phyloP scores from a whole-genome alignment of 2,888 invertebrate genomes.

The Punctoribates punctum region DNA sequence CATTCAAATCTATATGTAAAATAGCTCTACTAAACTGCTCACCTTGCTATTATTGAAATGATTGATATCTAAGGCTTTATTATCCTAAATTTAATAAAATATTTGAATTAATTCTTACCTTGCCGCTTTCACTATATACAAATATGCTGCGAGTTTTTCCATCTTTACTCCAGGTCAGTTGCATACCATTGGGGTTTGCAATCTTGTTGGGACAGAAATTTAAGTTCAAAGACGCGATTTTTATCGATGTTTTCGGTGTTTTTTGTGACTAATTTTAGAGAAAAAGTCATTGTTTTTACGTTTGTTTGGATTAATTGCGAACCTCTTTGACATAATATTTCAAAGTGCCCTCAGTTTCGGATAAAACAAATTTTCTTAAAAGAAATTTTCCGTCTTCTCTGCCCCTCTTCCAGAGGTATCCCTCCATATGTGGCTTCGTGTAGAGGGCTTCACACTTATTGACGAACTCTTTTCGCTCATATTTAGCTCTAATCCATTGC shows the following conservation, averaged over 20 bases:
- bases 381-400: conserved; percentile 70
- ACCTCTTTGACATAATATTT: conserved; percentile 61
- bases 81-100: no score
- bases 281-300: conserved; percentile 4
- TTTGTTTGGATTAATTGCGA: conserved; percentile 44
- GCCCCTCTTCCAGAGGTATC: conserved; percentile 80
- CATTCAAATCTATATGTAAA: no score
- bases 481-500: conserved; percentile 88
- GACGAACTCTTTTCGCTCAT: conserved; percentile 80
- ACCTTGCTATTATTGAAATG: no score
- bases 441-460: conserved; percentile 71
- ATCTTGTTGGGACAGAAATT: conserved; percentile 79
- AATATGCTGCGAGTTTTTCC: conserved; percentile 81
- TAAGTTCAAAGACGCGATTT: conserved; percentile 76
- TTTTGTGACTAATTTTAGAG: conserved; percentile 55
- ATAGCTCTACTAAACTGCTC: no score
- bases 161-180: conserved; percentile 77
- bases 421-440: conserved; percentile 74
- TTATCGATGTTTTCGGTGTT: conserved; percentile 75
- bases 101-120: no score
- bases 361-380: conserved; percentile 75
- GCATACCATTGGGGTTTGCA: conserved; percentile 72
- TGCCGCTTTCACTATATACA: conserved; percentile 78
- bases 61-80: no score
- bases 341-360: conserved; percentile 73